A percentile compares a stretch with the other conserved stretches of the same genome.
These are phyloP conservation scores for Sebastes trivittatus DNA, from an alignment of 2,797 vertebrate genomes.

Conservation along the genomic window DNA sequence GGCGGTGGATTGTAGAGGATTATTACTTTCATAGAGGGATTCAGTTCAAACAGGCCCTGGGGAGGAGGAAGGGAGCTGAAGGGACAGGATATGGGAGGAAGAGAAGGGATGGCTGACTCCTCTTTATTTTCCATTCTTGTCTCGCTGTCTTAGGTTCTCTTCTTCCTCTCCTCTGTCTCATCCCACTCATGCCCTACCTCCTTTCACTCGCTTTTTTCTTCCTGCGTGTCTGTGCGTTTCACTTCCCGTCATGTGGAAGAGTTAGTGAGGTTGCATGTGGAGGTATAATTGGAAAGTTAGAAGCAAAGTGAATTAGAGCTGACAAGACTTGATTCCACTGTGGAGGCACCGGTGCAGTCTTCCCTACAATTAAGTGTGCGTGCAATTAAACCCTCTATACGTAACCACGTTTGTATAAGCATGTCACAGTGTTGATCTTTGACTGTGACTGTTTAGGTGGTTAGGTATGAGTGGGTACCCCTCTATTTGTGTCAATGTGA, in stretches of 20 bases:
- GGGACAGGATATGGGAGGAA: slow-evolving; percentile 14
- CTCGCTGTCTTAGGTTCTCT: slow-evolving; percentile 16
- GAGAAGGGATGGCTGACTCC: slow-evolving; percentile 8
- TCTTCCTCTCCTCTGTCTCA: slow-evolving; percentile 18
- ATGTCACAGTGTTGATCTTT: not conserved
- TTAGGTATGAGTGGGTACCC: not conserved
- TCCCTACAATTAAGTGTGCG: slow-evolving; percentile 38
- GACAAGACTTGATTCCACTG: slow-evolving; percentile 51
- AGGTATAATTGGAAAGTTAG: slow-evolving; percentile 57
- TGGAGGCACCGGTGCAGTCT: slow-evolving; percentile 15
- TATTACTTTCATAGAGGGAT: slow-evolving; percentile 66
- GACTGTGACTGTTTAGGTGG: not conserved
- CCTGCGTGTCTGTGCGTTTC: slow-evolving; percentile 9
- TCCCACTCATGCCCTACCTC: slow-evolving; percentile 1
- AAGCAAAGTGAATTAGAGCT: slow-evolving; percentile 61
- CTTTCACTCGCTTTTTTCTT: not conserved
- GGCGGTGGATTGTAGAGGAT: slow-evolving; percentile 58
- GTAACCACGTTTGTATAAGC: slow-evolving; percentile 3
- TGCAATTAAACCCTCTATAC: slow-evolving; percentile 21
- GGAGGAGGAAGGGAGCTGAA: slow-evolving; percentile 7
- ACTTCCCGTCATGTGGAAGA: slow-evolving; percentile 27
- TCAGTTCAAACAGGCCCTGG: slow-evolving; percentile 51
- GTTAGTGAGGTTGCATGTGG: slow-evolving; percentile 30
- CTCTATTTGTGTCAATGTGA: not conserved
- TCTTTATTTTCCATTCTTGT: slow-evolving; percentile 22